Conservation (phyloP, 2,888 invertebrate species). For the Tetropium fuscum region DNA sequence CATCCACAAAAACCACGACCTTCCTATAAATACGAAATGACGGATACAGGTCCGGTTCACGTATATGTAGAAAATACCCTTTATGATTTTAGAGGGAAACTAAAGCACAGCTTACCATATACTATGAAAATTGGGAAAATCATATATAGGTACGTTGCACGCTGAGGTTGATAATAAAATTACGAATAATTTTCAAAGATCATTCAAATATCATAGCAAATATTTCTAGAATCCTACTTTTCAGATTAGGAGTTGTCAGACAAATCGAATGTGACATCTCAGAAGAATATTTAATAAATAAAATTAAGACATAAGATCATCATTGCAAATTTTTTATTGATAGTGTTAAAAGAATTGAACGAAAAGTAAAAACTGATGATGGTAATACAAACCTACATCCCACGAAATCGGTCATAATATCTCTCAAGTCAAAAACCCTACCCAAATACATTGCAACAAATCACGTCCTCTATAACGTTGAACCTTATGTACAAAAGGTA, state of each 20-base stretch:
- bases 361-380: not conserved
- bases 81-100: slow-evolving; percentile 5
- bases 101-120: no score
- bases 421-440: not conserved
- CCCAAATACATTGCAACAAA: not conserved
- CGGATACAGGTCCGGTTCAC: slow-evolving; percentile 2
- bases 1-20: no score
- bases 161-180: slow-evolving; percentile 11
- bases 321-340: slow-evolving; percentile 4
- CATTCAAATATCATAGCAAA: not conserved
- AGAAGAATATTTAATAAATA: no score
- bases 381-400: not conserved
- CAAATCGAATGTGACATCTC: no score
- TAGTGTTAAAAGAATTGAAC: not conserved
- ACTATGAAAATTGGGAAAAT: slow-evolving; percentile 12
- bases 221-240: no score
- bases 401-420: not conserved
- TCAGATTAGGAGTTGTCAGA: no score
- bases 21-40: not conserved
- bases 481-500: no score
- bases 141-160: not conserved
- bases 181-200: slow-evolving; percentile 2
- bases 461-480: no score
- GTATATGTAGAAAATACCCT: slow-evolving; percentile 18
- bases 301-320: not conserved